Evolutionary conservation across 2,797 vertebrate species (phyloP), one percentile per base, ranked within the genome.

Genomic region (Phrynocephalus forsythii): DNA sequence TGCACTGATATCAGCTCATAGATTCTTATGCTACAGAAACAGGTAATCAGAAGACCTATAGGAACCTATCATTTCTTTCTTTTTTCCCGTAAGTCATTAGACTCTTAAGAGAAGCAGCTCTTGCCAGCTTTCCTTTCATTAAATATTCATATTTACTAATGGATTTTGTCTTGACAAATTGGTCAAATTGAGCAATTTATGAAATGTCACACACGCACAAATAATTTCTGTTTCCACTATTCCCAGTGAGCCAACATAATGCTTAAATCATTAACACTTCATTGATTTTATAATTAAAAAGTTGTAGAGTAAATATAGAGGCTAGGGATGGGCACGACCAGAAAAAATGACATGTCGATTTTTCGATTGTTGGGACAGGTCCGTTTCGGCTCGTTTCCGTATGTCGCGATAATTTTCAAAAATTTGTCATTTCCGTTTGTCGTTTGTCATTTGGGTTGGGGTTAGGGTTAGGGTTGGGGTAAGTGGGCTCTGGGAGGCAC

Each of bases 71-170:
- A 92, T 56, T 86, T 16, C 13, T 52, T 91, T 93, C 92, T 87
- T 89, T 94, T 44, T 97, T 96, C 96, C 94, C 92, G 96, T 95
- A 96, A 97, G 94, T 96, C 94, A 88, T 95, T 95, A 96, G 92
- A 90, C 22, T 75, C 91, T 94, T 96, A 94, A 93, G 92, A 92
- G 93, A 95, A 95, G 93, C 94, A 92, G 92, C 90, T 95, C 89
- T 67, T 95, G 93, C 90, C 94, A 94, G 90, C 96, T 96, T 96
- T 95, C 90, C 88, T 88, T 94, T 93, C 95, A 96, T 97, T 96
- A 97, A 97, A 96, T 96, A 96, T 97, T 97, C 92, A 96, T 97
- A 92, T 94, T 95, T 96, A 92, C 95, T 97, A 96, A 96, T 96
- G 96, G 95, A 96, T 95, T 96, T 94, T 96, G 91, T 95, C 95